These are phyloP conservation scores for Heliconius himera DNA, from an alignment of 1,140 invertebrate genomes.

Conservation along the genomic window DNA sequence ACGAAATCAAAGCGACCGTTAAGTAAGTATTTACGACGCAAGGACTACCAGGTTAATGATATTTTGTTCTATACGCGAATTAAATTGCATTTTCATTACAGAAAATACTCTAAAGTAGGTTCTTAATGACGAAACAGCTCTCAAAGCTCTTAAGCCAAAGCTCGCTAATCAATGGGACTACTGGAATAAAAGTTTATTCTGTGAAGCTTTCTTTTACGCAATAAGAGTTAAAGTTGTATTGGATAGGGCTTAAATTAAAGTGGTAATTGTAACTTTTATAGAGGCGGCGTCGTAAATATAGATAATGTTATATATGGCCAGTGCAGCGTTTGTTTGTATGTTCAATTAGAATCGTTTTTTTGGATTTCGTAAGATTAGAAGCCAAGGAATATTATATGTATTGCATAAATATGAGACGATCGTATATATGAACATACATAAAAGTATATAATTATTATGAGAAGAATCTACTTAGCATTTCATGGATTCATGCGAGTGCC, in stretches of 20 bases:
- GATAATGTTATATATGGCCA: conserved; percentile 44
- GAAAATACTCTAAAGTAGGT: not conserved
- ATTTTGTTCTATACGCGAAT: not conserved
- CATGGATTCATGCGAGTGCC: no score
- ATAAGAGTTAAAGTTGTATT: conserved; percentile 37
- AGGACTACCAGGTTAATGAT: not conserved
- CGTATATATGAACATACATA: no score
- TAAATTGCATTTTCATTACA: not conserved
- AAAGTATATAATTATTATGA: no score
- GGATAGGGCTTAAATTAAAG: not conserved
- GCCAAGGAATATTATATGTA: no score
- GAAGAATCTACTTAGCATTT: no score
- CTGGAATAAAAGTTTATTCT: not conserved
- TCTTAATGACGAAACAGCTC: conserved; percentile 21
- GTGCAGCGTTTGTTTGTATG: conserved; percentile 46
- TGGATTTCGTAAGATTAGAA: not conserved
- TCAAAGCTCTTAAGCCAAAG: conserved; percentile 5
- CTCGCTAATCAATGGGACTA: conserved; percentile 44
- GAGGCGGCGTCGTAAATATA: conserved; percentile 56
- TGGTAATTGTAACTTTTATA: conserved; percentile 44
- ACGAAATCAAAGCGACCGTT: not conserved
- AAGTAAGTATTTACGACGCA: conserved; percentile 1
- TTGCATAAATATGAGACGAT: no score
- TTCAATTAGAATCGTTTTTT: conserved; percentile 48
- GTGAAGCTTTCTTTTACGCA: not conserved